These are phyloP conservation scores for Aspidoscelis tigris DNA, from an alignment of 2,113 vertebrate genomes.

Conservation along the genomic window DNA sequence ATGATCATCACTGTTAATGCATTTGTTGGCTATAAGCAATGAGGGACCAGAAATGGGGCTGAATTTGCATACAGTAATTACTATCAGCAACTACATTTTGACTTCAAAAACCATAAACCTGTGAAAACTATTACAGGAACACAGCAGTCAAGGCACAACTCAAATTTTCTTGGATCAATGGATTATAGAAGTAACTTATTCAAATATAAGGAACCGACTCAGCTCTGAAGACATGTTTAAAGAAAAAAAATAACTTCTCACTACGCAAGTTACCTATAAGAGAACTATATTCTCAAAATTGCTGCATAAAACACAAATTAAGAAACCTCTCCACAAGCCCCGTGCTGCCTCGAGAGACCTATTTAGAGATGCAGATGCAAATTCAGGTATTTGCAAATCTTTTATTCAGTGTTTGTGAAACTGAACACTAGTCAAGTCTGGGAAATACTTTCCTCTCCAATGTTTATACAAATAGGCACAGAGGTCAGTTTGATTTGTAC, in stretches of 20 bases:
- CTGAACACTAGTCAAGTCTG: neutral
- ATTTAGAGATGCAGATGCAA: neutral
- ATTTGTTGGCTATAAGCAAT: neutral
- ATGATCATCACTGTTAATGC: neutral
- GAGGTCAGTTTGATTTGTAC: conserved; percentile 31
- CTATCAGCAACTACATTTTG: neutral
- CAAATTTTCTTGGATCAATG: neutral
- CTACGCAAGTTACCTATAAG: neutral
- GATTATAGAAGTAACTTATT: neutral
- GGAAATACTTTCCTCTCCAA: conserved; percentile 1
- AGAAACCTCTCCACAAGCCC: neutral
- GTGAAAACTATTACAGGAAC: neutral
- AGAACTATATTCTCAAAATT: neutral
- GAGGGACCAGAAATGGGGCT: neutral
- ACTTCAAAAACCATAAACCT: neutral
- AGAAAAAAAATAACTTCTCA: neutral
- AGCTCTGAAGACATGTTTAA: neutral
- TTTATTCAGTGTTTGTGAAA: conserved; percentile 20
- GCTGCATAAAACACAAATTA: neutral
- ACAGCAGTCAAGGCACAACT: neutral
- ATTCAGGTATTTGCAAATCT: neutral
- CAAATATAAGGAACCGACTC: neutral
- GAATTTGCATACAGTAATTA: neutral
- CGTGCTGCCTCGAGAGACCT: neutral
- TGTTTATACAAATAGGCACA: conserved; percentile 28